Base-by-base conservation (phyloP, 2,888 invertebrate species). In the Aspidiotus destructor region DNA sequence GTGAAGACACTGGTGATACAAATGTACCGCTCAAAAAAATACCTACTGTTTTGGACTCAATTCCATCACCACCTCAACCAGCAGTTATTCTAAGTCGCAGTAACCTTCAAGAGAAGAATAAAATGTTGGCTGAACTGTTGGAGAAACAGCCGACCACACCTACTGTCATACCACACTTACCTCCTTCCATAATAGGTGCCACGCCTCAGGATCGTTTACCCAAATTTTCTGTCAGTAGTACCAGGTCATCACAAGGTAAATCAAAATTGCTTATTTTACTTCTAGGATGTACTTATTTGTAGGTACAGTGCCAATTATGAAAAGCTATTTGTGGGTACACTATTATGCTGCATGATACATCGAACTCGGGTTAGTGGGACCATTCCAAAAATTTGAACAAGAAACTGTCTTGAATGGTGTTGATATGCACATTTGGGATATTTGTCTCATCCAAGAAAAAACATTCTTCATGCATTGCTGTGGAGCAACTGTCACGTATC, bases 101-200 rank as follows among this genome's bases (percentile, higher is more conserved):
- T 74, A 85, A 85, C 73, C 80, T 92, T 63, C 88, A 88, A 78
- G 86, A 88, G 77, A 86, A 85, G 76, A 92, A 92, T 77, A 86
- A 86, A 77, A 92, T 93, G 85, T 80, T 93, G 73, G 92, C 91
- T 53, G 86, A 86, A 57, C 78, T 93, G 74, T 79, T 93, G 75
- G 89, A 88, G 67, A 86, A 87, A 76, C 86, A 88, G 74, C 85
- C 86, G 72, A 81, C 85, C 41, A 80, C 81, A 70, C 84, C 85
- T 55, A 83, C 86, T 41, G 84, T 85, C 62, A 79, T 80, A 72
- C 80, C 80, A 72, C 85, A 85, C 70, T 80, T 86, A 74, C 85
- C 85, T 72, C 80, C 81, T 61, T 82, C 82, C 76, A 81, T 83
- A 75, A 81, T 84, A 75, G 82, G 85, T 72, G 85, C 86, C 71